Conservation (phyloP, 2,113 vertebrate genomes). For the Trichechus manatus region DNA sequence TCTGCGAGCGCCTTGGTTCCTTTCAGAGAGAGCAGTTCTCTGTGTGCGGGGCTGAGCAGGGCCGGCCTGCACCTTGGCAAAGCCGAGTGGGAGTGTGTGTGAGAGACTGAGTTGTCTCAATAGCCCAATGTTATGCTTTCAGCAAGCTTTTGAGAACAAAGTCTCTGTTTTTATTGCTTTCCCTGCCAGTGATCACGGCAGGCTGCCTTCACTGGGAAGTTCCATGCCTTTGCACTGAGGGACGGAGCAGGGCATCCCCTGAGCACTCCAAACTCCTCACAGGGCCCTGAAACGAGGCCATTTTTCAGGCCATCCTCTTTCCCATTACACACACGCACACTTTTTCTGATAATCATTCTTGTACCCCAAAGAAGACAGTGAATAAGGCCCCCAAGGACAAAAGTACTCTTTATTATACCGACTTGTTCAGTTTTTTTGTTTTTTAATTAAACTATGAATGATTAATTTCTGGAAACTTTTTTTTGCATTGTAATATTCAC, state of each 20-base stretch:
- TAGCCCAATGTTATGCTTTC: conserved; percentile 69
- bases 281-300: conserved; percentile 57
- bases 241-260: conserved; percentile 34
- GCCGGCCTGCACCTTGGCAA: conserved; percentile 40
- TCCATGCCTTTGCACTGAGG: conserved; percentile 23
- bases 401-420: conserved; percentile 20
- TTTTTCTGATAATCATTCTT: conserved; percentile 55
- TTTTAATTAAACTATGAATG: background rate
- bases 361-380: conserved; percentile 9
- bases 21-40: conserved; percentile 63
- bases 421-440: background rate
- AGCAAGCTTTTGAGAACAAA: conserved; percentile 75
- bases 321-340: background rate
- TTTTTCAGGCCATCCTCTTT: background rate
- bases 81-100: conserved; percentile 59
- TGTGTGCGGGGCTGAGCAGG: background rate
- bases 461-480: background rate
- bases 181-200: conserved; percentile 43
- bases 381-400: conserved; percentile 57
- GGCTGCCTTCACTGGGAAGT: conserved; percentile 59
- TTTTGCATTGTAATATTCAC: background rate
- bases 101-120: conserved; percentile 68
- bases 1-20: conserved; percentile 44
- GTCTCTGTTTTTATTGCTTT: conserved; percentile 72
- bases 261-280: conserved; percentile 2